Base-by-base conservation (phyloP, 2,888 invertebrate genomes). In the Anthrax anthrax region DNA sequence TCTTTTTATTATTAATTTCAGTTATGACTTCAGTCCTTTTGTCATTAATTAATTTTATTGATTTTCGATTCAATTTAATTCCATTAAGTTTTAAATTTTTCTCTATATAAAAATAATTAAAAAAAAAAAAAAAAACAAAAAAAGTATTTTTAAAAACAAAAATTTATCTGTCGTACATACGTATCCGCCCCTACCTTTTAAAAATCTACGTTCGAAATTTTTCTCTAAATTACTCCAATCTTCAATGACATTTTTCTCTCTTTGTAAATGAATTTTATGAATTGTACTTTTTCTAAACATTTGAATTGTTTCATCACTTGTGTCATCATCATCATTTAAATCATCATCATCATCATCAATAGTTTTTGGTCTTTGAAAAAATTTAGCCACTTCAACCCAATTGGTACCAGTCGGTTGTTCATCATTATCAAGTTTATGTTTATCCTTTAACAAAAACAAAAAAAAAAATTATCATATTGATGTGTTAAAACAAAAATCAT, bases 361-460 rank as follows among this genome's bases (percentile, higher is more conserved):
- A 6, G 23, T 8, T 48, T 62, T 63, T 12, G 72, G 65, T 16
- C 69, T 62, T 58, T 78, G 78, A 42, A 78, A 55, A 43, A 72
- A 69, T 9, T 70, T 62, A 0, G 76, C 78, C 44, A 79, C 76
- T 55, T 75, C 73, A n/a, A 78, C 73, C 0, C 76, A 77, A n/a
- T n/a, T 58, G 74, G 74, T 50, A 75, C 74, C 45, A 72, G 70
- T 18, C 77, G 68, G 70, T 18, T 77, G 68, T 52, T 76, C 70
- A 19, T 72, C 71, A 42, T 72, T 70, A n/a, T 72, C 63, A 47
- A 42, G 10, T 36, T 16, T 32, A 29, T 9, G 12, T 32, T 38
- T 17, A 10, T 18, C 27, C n/a, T 42, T 39, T 36, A 19, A 18
- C 9, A 42, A 46, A 18, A 34, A 8, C n/a, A 37, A 42, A 27